Evolutionary conservation across 1,140 invertebrate species (phyloP), one percentile per base, ranked within the genome.

Genomic region (Drosophila simulans): DNA sequence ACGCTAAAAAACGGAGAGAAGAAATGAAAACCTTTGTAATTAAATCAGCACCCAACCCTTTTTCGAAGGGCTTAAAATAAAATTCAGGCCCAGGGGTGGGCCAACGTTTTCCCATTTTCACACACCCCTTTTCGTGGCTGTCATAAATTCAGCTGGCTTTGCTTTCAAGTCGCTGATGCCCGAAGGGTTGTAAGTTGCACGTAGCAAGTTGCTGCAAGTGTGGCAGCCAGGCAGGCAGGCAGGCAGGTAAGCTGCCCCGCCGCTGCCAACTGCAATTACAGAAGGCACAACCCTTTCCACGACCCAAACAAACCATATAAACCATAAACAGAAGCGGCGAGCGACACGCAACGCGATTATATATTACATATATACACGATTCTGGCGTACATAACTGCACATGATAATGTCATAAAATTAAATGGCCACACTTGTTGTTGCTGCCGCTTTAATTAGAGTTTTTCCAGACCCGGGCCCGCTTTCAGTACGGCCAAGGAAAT

Each of bases 391-490:
- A 89, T 77, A 89, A 73, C 80, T 77, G 77, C 80, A 84, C 84
- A 89, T 89, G 85, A 89, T 89, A 89, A 89, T 90, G 84, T 89
- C 84, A 89, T 89, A 89, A 89, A 89, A 89, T 90, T 89, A 89
- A 89, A 89, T 89, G 83, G 78, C 78, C 70, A 86, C 82, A 86
- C 82, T 86, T 86, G 79, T 78, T 80, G 58, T 56, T 35, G 78
- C 43, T 45, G 77, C 39, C 46, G 70, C 76, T 80, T 89, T 89
- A 89, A 89, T 89, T 84, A 89, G 77, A 76, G 76, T 89, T 89
- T 88, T 89, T 89, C 72, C 77, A 80, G 84, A 64, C 48, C 48
- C 20, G 3, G 20, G 20, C 20, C 20, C n/a, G 48, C 48, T 49
- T 45, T 37, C 27, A 49, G 77, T 52, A 53, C 12, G 42, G 56